A percentile compares a stretch with the other conserved stretches of the same genome.
These are phyloP conservation scores for Pangasius krempfi DNA, from an alignment of 2,797 vertebrate species.

Conservation along the genomic window DNA sequence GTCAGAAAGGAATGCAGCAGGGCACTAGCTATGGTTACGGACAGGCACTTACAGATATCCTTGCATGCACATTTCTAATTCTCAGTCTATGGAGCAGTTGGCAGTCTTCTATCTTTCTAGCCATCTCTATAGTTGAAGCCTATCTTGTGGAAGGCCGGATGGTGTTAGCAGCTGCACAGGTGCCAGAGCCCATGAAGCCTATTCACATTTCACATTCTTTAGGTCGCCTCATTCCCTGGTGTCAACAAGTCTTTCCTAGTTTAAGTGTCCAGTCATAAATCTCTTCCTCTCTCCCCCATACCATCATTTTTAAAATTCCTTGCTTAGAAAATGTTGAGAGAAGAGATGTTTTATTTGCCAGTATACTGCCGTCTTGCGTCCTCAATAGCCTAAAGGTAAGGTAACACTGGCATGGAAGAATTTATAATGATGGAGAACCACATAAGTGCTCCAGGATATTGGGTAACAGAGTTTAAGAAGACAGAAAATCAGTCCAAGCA, in stretches of 20 bases:
- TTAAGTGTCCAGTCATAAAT: constrained; percentile 42
- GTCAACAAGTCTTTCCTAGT: constrained; percentile 35
- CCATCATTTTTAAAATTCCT: constrained; percentile 37
- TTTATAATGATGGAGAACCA: neutral
- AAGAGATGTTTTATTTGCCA: constrained; percentile 40
- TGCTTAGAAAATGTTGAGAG: constrained; percentile 15
- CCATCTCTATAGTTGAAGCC: neutral
- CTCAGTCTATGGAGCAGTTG: neutral
- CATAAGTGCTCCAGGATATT: neutral
- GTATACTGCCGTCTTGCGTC: constrained; percentile 37
- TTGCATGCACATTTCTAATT: constrained; percentile 17
- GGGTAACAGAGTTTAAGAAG: neutral
- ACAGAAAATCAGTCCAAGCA: neutral
- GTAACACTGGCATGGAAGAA: neutral
- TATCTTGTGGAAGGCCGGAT: neutral
- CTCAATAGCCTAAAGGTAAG: neutral
- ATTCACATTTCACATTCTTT: constrained; percentile 42
- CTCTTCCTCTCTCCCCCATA: constrained; percentile 24
- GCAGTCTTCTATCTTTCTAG: neutral
- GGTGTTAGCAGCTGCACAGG: constrained; percentile 18
- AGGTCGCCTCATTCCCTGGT: neutral
- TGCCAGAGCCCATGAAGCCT: constrained; percentile 16
- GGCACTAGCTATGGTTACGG: neutral
- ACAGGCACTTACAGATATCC: neutral
- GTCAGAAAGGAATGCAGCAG: neutral